Evolutionary conservation across 2,888 invertebrate genomes (phyloP), one percentile per base, ranked within the genome.

Genomic region (Drosophila mulleri): DNA sequence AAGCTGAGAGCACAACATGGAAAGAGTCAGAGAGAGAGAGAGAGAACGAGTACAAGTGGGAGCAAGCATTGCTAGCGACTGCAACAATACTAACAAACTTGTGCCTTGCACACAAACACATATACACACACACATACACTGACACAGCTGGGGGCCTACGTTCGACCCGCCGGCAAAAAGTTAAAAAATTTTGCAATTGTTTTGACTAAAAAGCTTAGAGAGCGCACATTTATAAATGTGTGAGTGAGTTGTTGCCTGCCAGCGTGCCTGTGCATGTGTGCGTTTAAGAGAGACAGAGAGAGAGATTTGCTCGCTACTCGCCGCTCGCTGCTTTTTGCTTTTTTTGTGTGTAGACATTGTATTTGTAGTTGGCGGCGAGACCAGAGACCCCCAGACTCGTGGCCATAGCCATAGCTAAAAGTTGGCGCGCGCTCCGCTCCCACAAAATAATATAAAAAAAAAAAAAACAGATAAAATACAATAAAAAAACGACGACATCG

Each of bases 191-290:
- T 86, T 68, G 86, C 86, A 75, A 88, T 87, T 88, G 89, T 86
- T 86, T 86, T 86, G 88, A 82, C 85, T 86, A 88, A 88, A 83
- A 83, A 85, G 87, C 86, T 86, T 88, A 87, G 87, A 88, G 82
- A 78, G 80, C 65, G 53, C 45, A 44, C 52, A 4, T 14, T 16
- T 37, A 9, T 53, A n/a, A 32, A n/a, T 44, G 37, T 37, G 29
- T 45, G 29, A 6, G 23, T 37, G 39, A 41, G 39, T 29, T 18
- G 20, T 4, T 14, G 16, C 16, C 23, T 8, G 47, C 3, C 18
- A 1, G 26, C 6, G 26, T 26, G 58, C 23, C 26, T 44, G 39
- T 35, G 42, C 11, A n/a, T 54, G 57, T 23, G 45, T 42, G 23
- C 16, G 23, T 45, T 14, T 14, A 29, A 29, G 29, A 29, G 29